Percentiles rank a stretch among this genome's conserved stretches.
These are phyloP conservation scores for Hypocryptadius cinnamomeus DNA, from an alignment of 2,113 vertebrate species.

Conservation along the genomic window DNA sequence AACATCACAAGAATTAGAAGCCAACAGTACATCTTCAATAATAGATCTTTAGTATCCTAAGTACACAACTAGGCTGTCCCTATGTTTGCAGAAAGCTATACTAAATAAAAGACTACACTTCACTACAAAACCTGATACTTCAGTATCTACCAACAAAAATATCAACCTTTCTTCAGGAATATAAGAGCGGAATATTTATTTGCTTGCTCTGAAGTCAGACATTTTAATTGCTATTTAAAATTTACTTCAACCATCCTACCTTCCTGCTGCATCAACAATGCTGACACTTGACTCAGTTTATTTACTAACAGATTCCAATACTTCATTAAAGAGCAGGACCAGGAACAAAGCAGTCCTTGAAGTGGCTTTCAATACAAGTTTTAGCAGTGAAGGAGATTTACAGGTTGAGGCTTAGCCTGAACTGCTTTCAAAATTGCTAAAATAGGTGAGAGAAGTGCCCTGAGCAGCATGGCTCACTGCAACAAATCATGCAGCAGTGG, in stretches of 20 bases:
- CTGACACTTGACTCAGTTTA: slow-evolving; percentile 50
- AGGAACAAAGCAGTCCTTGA: slow-evolving; percentile 56
- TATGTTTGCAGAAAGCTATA: not conserved
- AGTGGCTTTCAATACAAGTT: slow-evolving; percentile 46
- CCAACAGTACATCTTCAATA: not conserved
- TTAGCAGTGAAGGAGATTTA: slow-evolving; percentile 6
- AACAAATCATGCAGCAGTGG: not conserved
- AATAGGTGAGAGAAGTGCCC: not conserved
- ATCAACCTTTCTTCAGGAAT: not conserved
- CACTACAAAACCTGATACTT: not conserved
- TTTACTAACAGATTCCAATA: slow-evolving; percentile 60
- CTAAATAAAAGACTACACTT: not conserved
- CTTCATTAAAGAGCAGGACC: slow-evolving; percentile 53
- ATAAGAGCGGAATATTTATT: not conserved
- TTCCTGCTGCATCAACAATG: slow-evolving; percentile 35
- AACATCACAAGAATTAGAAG: not conserved
- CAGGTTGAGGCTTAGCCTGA: slow-evolving; percentile 18
- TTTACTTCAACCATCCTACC: not conserved
- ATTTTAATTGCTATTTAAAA: slow-evolving; percentile 26
- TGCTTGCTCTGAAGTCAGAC: slow-evolving; percentile 8
- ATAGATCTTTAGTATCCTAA: not conserved
- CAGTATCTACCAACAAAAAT: not conserved
- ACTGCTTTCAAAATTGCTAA: not conserved
- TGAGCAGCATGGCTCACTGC: not conserved
- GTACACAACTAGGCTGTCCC: not conserved